A percentile compares a stretch with the other conserved stretches of the same genome.
These are phyloP conservation scores for Rattus norvegicus DNA, from an alignment of 2,113 vertebrate genomes.

Conservation along the genomic window DNA sequence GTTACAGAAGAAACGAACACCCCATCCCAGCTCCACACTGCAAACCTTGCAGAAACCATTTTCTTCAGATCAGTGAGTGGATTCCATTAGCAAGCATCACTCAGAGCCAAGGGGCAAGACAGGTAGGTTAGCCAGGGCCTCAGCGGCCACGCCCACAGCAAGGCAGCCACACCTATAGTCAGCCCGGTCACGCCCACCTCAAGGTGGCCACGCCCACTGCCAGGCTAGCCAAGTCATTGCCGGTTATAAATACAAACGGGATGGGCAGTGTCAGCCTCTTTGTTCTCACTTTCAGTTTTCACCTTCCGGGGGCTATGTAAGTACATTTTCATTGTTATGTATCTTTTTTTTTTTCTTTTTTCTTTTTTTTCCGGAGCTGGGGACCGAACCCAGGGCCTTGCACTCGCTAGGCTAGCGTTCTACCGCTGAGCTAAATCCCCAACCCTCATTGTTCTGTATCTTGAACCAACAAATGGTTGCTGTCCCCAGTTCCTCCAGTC, in stretches of 20 bases:
- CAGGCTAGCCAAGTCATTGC: not conserved
- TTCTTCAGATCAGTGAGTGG: fast-evolving
- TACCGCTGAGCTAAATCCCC: too few relatives aligned
- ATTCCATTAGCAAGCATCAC: not conserved
- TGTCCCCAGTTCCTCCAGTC: not conserved
- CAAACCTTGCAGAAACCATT: not conserved
- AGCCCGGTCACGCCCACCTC: too few relatives aligned
- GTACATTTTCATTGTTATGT: not conserved
- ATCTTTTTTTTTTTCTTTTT: too few relatives aligned
- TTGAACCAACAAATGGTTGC: not conserved
- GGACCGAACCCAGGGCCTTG: too few relatives aligned
- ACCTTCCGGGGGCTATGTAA: fast-evolving
- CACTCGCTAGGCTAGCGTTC: too few relatives aligned
- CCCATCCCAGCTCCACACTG: not conserved
- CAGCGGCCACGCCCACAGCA: not conserved
- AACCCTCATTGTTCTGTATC: not conserved
- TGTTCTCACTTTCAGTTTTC: not conserved
- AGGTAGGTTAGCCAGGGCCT: not conserved
- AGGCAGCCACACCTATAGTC: not conserved
- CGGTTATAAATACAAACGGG: too few relatives aligned
- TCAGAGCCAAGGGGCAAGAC: not conserved
- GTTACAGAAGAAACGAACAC: too few relatives aligned
- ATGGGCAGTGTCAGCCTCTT: not conserved
- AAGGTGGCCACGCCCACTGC: not conserved
- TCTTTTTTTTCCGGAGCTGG: too few relatives aligned